Evolutionary conservation across 2,113 vertebrate species (phyloP), one percentile per base, ranked within the genome.

Genomic region (Prochilodus magdalenae): DNA sequence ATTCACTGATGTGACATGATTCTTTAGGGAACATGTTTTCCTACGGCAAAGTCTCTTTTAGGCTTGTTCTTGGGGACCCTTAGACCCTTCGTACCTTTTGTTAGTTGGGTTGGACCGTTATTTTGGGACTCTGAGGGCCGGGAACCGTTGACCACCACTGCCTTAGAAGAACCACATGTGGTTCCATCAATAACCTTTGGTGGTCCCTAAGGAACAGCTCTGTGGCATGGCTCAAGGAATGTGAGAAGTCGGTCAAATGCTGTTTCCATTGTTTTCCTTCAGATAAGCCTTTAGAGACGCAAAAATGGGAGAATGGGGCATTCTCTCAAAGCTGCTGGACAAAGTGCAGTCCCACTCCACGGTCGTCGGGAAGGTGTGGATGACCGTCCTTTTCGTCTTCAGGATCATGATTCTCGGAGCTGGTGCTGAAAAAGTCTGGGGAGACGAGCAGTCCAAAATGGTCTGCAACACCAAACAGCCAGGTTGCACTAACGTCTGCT

Each of bases 311-410:
- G 92, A 94, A 49, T 93, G 92, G 92, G 83, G 93, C 30, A 95
- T 98, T 88, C 94, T 99, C 91, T 96, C 97, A 89, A 95, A 87
- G 92, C 92, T 96, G 65, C 86, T 98, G 89, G 95, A 96, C 88
- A 98, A 97, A 44, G 97, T 97, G 0, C 97, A 99, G 93, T 95
- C 96, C 74, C 97, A 99, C 93, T 99, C 93, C 85, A 92, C 93
- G 0, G 90, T 94, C 4, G 83, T 94, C 0, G 97, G 97, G 89
- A 99, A 99, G 88, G 96, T 99, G 85, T 99, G 98, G 98, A 95
- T 99, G 93, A 96, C 95, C 0, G 97, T 99, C 53, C 95, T 99
- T 66, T 99, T 99, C 86, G 93, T 98, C 93, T 99, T 99, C 94
- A 93, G 97, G 83, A 98, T 99, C 90, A 93, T 99, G 94, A 91